Evolutionary conservation across 2,888 invertebrate species (phyloP), one percentile per base, ranked within the genome.

Genomic region (Orthonevra nobilis): DNA sequence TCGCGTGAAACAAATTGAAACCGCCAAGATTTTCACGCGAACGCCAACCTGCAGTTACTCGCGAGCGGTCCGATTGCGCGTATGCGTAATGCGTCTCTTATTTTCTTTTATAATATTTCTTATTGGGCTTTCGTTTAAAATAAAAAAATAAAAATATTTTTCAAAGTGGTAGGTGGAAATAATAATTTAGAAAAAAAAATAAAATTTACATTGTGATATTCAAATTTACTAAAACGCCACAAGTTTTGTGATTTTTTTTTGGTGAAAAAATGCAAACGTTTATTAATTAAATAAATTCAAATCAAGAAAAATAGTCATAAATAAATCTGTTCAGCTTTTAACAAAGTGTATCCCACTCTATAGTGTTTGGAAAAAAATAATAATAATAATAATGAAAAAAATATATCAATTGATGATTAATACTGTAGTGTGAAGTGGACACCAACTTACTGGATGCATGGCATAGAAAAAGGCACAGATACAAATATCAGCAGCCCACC

Each of bases 11-110:
- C 64, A 46, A 72, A n/a, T n/a, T n/a, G n/a, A n/a, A n/a, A 46
- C 32, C 60, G 64, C 60, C 34, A 75, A 26, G 54, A 42, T 60
- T 46, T 23, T 63, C 15, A 77, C 63, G 44, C 38, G n/a, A 72
- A 72, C n/a, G 46, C 66, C 5, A 23, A 23, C 3, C 5, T 61
- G n/a, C n/a, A 79, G 79, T 79, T 79, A 79, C 79, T 73, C 79
- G 79, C 56, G 79, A 73, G 44, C 79, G 79, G 79, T 79, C 54
- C 66, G 56, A 79, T 40, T 73, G 79, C 73, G 79, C 79, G 50
- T 68, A 44, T 79, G 79, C 61, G 79, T 61, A 14, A 44, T 66
- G 79, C 58, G 42, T 61, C 52, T 23, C 4, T 26, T 46, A 40
- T 36, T 60, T 10, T 54, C 50, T 58, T 10, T 15, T n/a, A n/a